Evolutionary conservation across 2,797 vertebrate species (phyloP), one percentile per base, ranked within the genome.

Genomic region (Passerculus sandwichensis): DNA sequence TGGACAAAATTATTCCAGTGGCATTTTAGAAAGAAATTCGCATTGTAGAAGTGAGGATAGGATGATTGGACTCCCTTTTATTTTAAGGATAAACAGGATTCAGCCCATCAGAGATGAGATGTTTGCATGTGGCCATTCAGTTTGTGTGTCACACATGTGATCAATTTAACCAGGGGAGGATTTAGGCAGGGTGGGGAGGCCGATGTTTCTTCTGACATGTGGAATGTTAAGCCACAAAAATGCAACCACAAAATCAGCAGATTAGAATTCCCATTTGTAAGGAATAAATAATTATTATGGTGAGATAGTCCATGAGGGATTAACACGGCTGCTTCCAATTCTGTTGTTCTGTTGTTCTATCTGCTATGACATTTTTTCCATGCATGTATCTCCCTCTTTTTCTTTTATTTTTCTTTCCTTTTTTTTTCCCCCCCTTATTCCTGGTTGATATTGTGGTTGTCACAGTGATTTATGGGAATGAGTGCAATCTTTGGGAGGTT

Each of bases 171-270:
- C 83, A 92, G 80, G 91, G 77, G 89, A 94, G 94, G 85, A 88
- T 95, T 96, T 93, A 89, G 61, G 32, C 91, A 59, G 95, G 93
- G 95, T 92, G 95, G 91, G 65, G 85, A 94, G 72, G 69, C 87
- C 2, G 25, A 64, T 94, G 86, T 93, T 96, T 95, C 93, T 97
- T 96, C 92, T 96, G 93, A 96, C 96, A 94, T 93, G 93, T 94
- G 94, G 96, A 97, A 96, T 96, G 92, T 93, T 96, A 96, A 92
- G 91, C 94, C 96, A 95, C 94, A 94, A 96, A 95, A 95, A 97
- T 91, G 91, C 90, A 94, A 91, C 94, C 89, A 91, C 96, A 94
- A 95, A 97, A 96, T 95, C 96, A 96, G 94, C 95, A 96, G 95
- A 95, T 96, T 97, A 95, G 91, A 92, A 96, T 96, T 96, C 94